Percentiles rank a stretch among this genome's conserved stretches.
phyloP scores from a whole-genome alignment of 2,888 invertebrate genomes.

The Ernsta delagoae region DNA sequence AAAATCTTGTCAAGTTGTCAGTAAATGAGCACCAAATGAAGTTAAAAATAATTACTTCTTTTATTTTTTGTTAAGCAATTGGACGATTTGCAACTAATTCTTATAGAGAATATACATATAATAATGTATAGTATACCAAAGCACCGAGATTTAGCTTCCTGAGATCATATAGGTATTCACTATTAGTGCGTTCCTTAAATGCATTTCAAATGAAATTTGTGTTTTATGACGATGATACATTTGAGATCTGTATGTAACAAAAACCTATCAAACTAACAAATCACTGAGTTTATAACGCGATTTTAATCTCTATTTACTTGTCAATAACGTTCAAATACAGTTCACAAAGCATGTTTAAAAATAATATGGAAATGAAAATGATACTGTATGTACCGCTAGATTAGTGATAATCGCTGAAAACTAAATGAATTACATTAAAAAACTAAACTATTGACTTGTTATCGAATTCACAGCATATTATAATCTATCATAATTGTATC shows the following conservation, averaged over 20 bases:
- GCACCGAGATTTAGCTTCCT: constrained; percentile 3
- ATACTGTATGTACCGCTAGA: too few relatives aligned
- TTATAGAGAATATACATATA: too few relatives aligned
- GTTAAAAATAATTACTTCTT: too few relatives aligned
- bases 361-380: background rate
- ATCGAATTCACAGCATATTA: background rate
- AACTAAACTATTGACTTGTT: background rate
- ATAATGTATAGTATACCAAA: background rate
- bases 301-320: background rate
- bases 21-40: background rate
- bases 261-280: background rate
- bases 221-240: background rate
- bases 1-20: background rate
- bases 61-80: too few relatives aligned
- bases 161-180: background rate
- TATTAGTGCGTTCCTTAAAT: background rate
- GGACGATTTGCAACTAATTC: background rate
- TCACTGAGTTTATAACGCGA: background rate
- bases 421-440: too few relatives aligned
- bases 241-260: background rate
- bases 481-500: background rate
- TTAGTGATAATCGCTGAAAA: too few relatives aligned
- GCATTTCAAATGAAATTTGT: background rate
- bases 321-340: background rate
- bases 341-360: background rate